Evolutionary conservation across 2,113 vertebrate species (phyloP).

Genomic region (Acanthochromis polyacanthus): DNA sequence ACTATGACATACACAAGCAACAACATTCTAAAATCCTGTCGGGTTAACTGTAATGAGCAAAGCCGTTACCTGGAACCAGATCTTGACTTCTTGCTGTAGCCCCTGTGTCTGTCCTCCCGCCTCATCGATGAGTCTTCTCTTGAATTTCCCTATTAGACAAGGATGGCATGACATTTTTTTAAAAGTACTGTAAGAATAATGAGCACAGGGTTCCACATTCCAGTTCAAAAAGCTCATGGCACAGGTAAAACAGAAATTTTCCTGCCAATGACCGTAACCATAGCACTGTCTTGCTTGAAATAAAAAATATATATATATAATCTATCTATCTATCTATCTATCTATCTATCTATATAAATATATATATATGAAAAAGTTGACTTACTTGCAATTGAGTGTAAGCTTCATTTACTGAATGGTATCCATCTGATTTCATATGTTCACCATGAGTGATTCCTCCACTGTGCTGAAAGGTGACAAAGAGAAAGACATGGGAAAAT

Average conservation of each 20-base stretch:
- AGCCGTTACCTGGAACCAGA: constrained; percentile 88
- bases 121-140: constrained; percentile 86
- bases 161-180: not conserved
- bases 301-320: no score
- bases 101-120: constrained; percentile 86
- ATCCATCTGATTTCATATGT: constrained; percentile 47
- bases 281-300: no score
- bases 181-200: no score
- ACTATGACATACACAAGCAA: not conserved
- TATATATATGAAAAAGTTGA: no score
- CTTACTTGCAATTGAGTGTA: constrained; percentile 55
- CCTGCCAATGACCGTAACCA: no score
- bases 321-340: no score
- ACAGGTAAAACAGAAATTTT: not conserved
- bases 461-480: constrained; percentile 43
- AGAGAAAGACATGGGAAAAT: not conserved
- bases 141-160: constrained; percentile 81
- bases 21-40: not conserved
- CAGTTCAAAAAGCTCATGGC: not conserved
- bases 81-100: constrained; percentile 88
- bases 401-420: constrained; percentile 51
- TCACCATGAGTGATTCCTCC: constrained; percentile 48
- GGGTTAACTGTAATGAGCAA: not conserved
- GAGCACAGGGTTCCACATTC: no score
- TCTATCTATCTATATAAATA: no score